Base-by-base conservation (phyloP, 2,113 vertebrate species). In the Glareola pratincola region DNA sequence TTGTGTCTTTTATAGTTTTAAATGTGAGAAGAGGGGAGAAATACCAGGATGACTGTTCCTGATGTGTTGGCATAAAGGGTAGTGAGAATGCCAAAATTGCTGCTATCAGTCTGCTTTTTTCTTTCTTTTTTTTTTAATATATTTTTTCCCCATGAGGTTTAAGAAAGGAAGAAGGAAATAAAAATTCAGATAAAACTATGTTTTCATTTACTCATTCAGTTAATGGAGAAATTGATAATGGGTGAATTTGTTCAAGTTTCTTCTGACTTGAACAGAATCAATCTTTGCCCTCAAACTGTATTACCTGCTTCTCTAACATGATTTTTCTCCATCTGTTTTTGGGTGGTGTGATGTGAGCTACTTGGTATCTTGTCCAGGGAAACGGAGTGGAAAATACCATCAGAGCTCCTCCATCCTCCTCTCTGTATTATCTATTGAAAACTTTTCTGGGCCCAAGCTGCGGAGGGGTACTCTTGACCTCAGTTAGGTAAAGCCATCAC, bases 301-400 rank as follows among this genome's bases (percentile, higher is more conserved):
- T 48, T 48, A 22, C 27, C 13, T 20, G 73, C 22, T 82, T 51
- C 34, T 51, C 27, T 84, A 45, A 62, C 30, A 13, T 66, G 3
- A 23, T 36, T 87, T 50, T 14, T 30, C 15, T 86, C 12, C 37
- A 22, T 45, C 29, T 54, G 8, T 15, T 45, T 51, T 64, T 66
- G 10, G n/a, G 13, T 29, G 27, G 13, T 47, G 9, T 73, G 19
- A n/a, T 0, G 0, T 36, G 36, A 77, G 10, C n/a, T 77, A 4
- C 53, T 53, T 73, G 12, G 6, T 53, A 51, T 59, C 27, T 79
- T 54, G 36, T 43, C 23, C 29, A 48, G 51, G 60, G 24, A 69
- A 82, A 34, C 0, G 0, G 19, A 37, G n/a, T 20, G 7, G 34
- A 51, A 71, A 43, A 54, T 10, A 24, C 10, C 11, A 51, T 27